phyloP scores from a whole-genome alignment of 2,113 vertebrate genomes.

The Oryzias woworae region DNA sequence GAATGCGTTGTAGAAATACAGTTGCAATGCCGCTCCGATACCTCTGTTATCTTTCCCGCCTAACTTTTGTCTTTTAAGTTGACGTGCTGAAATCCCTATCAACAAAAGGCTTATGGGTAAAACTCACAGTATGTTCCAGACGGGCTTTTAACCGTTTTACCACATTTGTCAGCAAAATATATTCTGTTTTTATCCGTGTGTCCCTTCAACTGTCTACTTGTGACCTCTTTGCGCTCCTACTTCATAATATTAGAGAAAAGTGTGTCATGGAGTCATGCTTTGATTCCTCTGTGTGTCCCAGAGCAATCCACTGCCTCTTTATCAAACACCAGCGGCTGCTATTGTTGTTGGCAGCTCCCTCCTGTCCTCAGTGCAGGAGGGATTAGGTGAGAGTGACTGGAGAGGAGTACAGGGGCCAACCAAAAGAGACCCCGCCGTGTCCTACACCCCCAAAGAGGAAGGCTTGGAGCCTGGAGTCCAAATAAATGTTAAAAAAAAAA shows the following conservation, averaged over 20 bases:
- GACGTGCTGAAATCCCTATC: too few species aligned
- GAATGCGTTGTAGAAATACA: too few species aligned
- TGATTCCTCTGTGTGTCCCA: slow-evolving; percentile 38
- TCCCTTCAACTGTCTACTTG: slow-evolving; percentile 10
- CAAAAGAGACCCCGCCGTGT: slow-evolving; percentile 35
- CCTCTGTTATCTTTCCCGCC: too few species aligned
- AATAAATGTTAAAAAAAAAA: not conserved
- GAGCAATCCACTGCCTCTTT: slow-evolving; percentile 56
- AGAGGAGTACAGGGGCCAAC: slow-evolving; percentile 28
- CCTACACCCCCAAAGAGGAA: slow-evolving; percentile 15
- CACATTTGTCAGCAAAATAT: slow-evolving; percentile 17
- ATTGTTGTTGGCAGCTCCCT: slow-evolving; percentile 69
- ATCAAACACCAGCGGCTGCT: slow-evolving; percentile 63
- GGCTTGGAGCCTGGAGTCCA: slow-evolving; percentile 19
- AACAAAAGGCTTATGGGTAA: too few species aligned
- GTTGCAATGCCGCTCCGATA: too few species aligned
- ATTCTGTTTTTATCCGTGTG: too few species aligned
- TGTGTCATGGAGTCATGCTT: slow-evolving; percentile 27
- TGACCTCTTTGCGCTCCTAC: slow-evolving; percentile 33
- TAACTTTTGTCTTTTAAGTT: too few species aligned
- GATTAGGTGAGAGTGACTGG: slow-evolving; percentile 65
- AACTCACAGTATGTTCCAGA: not conserved
- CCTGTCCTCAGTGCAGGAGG: slow-evolving; percentile 45
- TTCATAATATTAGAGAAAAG: slow-evolving; percentile 26
- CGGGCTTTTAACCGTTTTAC: not conserved